A percentile compares a stretch with the other conserved stretches of the same genome.
These are phyloP conservation scores for Agapostemon virescens DNA, from an alignment of 2,888 invertebrate genomes.

Conservation along the genomic window DNA sequence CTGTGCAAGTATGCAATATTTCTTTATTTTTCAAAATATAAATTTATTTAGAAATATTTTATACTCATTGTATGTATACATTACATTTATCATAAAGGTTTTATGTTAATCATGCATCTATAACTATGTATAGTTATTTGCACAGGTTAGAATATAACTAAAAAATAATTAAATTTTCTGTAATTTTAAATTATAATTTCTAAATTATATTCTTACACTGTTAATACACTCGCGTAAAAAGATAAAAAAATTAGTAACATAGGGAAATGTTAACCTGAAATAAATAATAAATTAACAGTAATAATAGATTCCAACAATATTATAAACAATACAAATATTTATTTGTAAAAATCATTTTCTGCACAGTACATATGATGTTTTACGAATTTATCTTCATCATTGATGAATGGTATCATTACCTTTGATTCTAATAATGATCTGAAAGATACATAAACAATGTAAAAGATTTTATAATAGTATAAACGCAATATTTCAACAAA, in stretches of 20 bases:
- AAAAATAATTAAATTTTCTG: background rate
- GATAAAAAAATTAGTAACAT: background rate
- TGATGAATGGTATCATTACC: background rate
- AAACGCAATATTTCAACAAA: background rate
- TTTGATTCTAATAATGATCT: slow-evolving; percentile 2
- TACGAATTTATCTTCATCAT: background rate
- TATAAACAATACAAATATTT: slow-evolving; percentile 14
- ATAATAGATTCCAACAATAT: background rate
- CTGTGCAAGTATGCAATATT: background rate
- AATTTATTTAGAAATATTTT: background rate
- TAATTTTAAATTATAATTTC: background rate
- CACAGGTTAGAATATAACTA: background rate
- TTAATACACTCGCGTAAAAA: background rate
- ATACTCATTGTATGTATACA: background rate
- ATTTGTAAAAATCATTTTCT: slow-evolving; percentile 27
- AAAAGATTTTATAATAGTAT: background rate
- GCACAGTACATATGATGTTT: slow-evolving; percentile 2
- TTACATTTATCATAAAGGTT: background rate
- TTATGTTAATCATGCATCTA: background rate
- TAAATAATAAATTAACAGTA: background rate
- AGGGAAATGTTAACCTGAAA: background rate
- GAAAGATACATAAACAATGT: background rate
- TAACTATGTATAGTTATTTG: background rate
- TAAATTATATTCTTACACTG: background rate
- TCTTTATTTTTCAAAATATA: background rate